A percentile compares a stretch with the other conserved stretches of the same genome.
phyloP scores from a whole-genome alignment of 2,797 vertebrate genomes.

The Coregonus suidteri region DNA sequence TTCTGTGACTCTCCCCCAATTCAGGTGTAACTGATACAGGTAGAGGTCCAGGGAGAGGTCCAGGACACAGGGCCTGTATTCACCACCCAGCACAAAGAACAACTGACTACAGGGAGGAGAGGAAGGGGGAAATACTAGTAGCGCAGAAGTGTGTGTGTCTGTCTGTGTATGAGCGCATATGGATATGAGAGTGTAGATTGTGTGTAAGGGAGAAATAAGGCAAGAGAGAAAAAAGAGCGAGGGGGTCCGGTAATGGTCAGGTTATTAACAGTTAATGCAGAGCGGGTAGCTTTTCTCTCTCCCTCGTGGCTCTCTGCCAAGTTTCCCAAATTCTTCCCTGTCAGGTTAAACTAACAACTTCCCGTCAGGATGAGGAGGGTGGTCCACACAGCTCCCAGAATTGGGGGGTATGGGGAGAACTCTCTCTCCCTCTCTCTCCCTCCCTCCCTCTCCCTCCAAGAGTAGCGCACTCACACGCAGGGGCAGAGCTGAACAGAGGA shows the following conservation, averaged over 20 bases:
- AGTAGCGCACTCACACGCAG: too few species aligned
- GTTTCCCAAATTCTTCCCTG: slow-evolving; percentile 87
- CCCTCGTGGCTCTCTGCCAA: slow-evolving; percentile 74
- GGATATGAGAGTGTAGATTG: slow-evolving; percentile 4
- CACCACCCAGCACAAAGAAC: slow-evolving; percentile 66
- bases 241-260: slow-evolving; percentile 58
- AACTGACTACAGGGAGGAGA: slow-evolving; percentile 55
- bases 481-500: too few species aligned
- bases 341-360: slow-evolving; percentile 94
- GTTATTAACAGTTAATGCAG: slow-evolving; percentile 76
- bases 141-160: slow-evolving; percentile 30
- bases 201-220: slow-evolving; percentile 18
- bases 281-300: slow-evolving; percentile 65
- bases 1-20: slow-evolving; percentile 61
- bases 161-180: slow-evolving; percentile 23
- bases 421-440: slow-evolving; percentile 36
- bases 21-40: slow-evolving; percentile 84
- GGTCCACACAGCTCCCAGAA: slow-evolving; percentile 73
- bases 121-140: slow-evolving; percentile 13
- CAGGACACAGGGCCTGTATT: slow-evolving; percentile 71
- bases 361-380: slow-evolving; percentile 80
- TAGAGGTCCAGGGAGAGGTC: slow-evolving; percentile 51
- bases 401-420: slow-evolving; percentile 45
- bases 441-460: slow-evolving; percentile 6
- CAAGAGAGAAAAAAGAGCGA: slow-evolving; percentile 35